Percentiles rank a stretch among this genome's conserved stretches.
Conservation (phyloP, 2,113 vertebrate genomes). For the Hoplias malabaricus region DNA sequence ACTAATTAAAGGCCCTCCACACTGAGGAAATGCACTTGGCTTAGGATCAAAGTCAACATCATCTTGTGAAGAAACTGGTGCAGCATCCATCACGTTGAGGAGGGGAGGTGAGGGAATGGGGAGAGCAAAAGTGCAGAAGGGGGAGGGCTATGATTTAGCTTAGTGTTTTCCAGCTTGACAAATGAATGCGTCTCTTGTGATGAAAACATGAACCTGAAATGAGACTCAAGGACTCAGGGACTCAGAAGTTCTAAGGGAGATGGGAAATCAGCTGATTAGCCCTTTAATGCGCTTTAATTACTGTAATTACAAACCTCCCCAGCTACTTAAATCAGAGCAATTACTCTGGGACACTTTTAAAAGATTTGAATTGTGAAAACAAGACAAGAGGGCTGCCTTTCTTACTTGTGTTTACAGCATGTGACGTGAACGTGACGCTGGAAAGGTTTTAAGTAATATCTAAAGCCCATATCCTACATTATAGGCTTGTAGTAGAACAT, state of each 20-base stretch:
- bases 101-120: too few species aligned
- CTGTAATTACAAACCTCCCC: constrained; percentile 35
- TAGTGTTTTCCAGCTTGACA: background rate
- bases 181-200: background rate
- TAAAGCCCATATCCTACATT: too few species aligned
- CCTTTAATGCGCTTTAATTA: constrained; percentile 34
- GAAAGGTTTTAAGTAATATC: too few species aligned
- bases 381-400: background rate
- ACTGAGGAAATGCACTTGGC: constrained; percentile 33
- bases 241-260: background rate
- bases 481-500: too few species aligned
- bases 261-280: constrained; percentile 23
- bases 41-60: constrained; percentile 31
- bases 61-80: background rate
- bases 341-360: constrained; percentile 24
- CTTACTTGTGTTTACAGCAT: background rate
- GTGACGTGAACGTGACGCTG: background rate
- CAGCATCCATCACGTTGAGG: background rate
- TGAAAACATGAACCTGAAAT: background rate
- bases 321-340: constrained; percentile 12
- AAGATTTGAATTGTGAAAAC: background rate
- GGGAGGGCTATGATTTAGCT: background rate
- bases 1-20: constrained; percentile 39
- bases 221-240: background rate
- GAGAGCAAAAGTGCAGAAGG: too few species aligned